Base-by-base conservation (phyloP, 2,888 invertebrate species). In the Gastracanthus pulcherrimus region DNA sequence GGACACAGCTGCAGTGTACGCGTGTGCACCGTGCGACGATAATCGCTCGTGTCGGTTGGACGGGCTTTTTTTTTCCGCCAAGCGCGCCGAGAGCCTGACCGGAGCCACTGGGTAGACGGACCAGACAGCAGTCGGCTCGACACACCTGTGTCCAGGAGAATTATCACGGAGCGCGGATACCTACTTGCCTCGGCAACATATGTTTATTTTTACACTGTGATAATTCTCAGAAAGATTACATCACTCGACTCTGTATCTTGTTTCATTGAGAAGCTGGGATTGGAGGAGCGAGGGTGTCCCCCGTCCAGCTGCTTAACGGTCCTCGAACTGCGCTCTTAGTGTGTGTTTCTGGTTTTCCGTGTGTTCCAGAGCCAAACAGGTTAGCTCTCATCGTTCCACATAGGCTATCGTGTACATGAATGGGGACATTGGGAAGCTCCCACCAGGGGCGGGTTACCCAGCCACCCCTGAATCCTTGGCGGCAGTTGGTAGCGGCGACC, bases 321-420 rank as follows among this genome's bases (percentile, higher is more conserved):
- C 2, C 38, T 69, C 11, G 26, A 74, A 45, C 7, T 45, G 45
- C 13, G n/a, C 16, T 5, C 7, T 3, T 45, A 29, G 70, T n/a
- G 29, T 51, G 31, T 34, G 45, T 19, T 62, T 36, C 0, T 48
- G 38, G 4, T 2, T 77, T 77, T 77, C 16, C n/a, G n/a, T n/a
- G 13, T 81, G 66, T 76, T 71, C n/a, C 64, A 81, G 81, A 77
- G 48, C 31, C 76, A 62, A 77, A 60, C 67, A 74, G n/a, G 62
- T 81, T 77, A 48, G 72, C 31, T 80, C 79, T 70, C n/a, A 66
- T 76, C 41, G 72, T 80, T 82, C 38, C 51, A 83, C 76, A 60
- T 90, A 94, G 95, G 95, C 92, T 94, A 94, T n/a, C 93, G 95
- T 95, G 93, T 96, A 95, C 94, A 95, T 96, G 95, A 96, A 96